Base-by-base conservation (phyloP, 2,113 vertebrate species). In the Alexandromys fortis region DNA sequence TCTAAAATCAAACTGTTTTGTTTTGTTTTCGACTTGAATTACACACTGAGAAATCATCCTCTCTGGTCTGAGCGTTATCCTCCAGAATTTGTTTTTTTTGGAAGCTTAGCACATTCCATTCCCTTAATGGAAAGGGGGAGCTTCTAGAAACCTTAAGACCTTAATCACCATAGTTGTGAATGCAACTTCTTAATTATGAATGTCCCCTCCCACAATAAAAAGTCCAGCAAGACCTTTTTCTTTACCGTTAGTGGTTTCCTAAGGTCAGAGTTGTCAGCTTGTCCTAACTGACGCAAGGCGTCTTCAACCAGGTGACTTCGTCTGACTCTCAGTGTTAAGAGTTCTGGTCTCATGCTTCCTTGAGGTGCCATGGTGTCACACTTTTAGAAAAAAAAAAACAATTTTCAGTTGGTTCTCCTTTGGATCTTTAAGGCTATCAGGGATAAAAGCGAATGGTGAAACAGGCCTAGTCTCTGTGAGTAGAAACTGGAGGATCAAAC, bases 231-330 rank as follows among this genome's bases (percentile, higher is more conserved):
- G 30, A 86, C 7, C 38, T 76, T 93, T 94, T 88, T 91, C 45
- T 26, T 1, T 97, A 98, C 96, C 97, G 70, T 17, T 26, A 98
- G 70, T 2, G 3, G 0, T 79, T 97, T 98, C 68, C 24, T 45
- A 35, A 99, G 94, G 22, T 94, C 90, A 1, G 30, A 45, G 38
- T 82, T 78, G 63, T 97, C 94, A 8, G 38, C 96, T 26, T 42
- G 58, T 42, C 49, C 96, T 94, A 99, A 95, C 8, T 96, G 95
- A 38, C 8, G 35, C 78, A 98, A 95, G n/a, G 98, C 89, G 86
- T 98, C 98, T 96, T 98, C 97, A 67, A 98, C 12, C 28, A 98
- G 75, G 19, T 96, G 90, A 33, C 47, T 89, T 67, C 98, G 97
- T 94, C 90, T 97, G 52, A 99, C 89, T 79, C 0, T 77, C 83